These are phyloP conservation scores for Peromyscus aztecus DNA, from an alignment of 2,797 vertebrate species.

Conservation along the genomic window DNA sequence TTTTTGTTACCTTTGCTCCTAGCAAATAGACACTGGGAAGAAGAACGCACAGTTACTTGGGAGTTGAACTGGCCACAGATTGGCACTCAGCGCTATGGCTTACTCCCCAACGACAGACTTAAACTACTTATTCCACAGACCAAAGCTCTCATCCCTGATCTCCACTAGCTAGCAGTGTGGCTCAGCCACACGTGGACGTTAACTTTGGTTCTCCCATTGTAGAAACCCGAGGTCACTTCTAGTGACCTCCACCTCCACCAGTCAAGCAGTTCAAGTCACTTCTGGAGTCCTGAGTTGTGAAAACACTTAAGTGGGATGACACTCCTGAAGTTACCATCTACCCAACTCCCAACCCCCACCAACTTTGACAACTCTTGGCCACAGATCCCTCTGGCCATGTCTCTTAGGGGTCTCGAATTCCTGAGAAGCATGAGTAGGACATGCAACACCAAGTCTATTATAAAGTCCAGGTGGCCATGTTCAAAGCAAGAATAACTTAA, in stretches of 20 bases:
- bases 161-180: neutral
- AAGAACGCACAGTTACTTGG: slow-evolving; percentile 30
- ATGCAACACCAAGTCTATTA: neutral
- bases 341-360: neutral
- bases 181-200: neutral
- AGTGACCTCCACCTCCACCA: neutral
- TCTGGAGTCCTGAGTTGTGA: slow-evolving; percentile 49
- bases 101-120: slow-evolving; percentile 7
- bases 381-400: slow-evolving; percentile 29
- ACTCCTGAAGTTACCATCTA: slow-evolving; percentile 34
- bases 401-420: neutral
- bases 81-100: neutral
- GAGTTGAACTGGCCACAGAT: neutral
- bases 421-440: slow-evolving; percentile 29
- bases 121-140: slow-evolving; percentile 29
- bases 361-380: neutral
- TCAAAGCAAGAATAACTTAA: slow-evolving; percentile 53
- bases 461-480: slow-evolving; percentile 23
- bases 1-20: slow-evolving; percentile 63
- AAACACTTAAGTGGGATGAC: slow-evolving; percentile 22
- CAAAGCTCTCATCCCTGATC: neutral
- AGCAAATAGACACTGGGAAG: neutral
- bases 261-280: slow-evolving; percentile 19
- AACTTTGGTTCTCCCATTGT: neutral
- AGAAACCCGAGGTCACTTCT: slow-evolving; percentile 9